Evolutionary conservation across 2,113 vertebrate genomes (phyloP).

Genomic region (Sinocyclocheilus anshuiensis): DNA sequence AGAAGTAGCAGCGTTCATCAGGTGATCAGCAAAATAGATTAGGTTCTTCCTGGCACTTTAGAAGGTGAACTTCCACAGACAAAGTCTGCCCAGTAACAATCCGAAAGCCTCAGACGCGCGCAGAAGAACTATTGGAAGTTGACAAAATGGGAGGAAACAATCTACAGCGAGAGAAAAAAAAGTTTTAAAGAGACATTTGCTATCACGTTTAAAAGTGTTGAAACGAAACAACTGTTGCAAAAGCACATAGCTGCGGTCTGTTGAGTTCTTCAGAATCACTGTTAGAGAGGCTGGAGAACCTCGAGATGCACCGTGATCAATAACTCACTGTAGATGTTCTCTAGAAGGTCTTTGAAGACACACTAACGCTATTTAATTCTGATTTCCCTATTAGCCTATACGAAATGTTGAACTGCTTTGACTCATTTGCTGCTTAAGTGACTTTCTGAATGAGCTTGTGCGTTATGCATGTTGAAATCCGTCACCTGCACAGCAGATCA

Average conservation of each 20-base stretch:
- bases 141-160: constrained; percentile 74
- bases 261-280: neutral
- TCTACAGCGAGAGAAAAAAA: constrained; percentile 62
- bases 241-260: neutral
- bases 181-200: constrained; percentile 79
- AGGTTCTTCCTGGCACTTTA: constrained; percentile 6
- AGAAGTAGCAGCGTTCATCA: neutral
- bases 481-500: neutral
- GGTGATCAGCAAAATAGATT: constrained; percentile 30
- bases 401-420: neutral
- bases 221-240: constrained; percentile 5
- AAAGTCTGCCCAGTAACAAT: constrained; percentile 97
- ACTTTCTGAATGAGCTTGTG: neutral
- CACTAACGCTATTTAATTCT: neutral
- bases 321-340: neutral
- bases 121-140: constrained; percentile 86
- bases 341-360: neutral
- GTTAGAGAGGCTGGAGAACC: neutral
- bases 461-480: neutral
- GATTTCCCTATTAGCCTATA: neutral
- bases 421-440: neutral
- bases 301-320: neutral
- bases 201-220: constrained; percentile 59
- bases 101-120: constrained; percentile 79
- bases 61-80: constrained; percentile 38